Conservation (phyloP, 2,888 invertebrate genomes). For the Spilarctia lutea region DNA sequence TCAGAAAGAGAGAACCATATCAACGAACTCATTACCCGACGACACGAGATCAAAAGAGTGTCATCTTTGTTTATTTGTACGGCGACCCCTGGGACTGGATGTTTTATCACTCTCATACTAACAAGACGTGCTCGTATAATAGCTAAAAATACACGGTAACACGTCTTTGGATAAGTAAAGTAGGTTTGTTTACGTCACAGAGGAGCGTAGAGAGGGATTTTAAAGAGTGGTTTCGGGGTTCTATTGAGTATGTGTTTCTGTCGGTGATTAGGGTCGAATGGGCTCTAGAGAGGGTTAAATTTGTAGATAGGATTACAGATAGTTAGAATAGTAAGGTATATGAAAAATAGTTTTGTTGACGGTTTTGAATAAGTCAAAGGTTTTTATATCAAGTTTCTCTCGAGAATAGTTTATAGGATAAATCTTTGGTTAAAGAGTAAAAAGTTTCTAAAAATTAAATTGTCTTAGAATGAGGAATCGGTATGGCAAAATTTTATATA, state of each 20-base stretch:
- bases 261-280: neutral
- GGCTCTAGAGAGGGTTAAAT: neutral
- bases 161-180: conserved; percentile 34
- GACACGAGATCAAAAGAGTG: conserved; percentile 61
- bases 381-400: neutral
- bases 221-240: neutral
- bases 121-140: conserved; percentile 53
- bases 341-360: neutral
- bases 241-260: neutral
- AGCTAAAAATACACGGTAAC: conserved; percentile 39
- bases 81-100: conserved; percentile 41
- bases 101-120: conserved; percentile 49
- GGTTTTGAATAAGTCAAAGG: neutral
- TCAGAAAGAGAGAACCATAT: conserved; percentile 19
- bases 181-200: conserved; percentile 12
- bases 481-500: no score
- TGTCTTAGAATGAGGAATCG: no score
- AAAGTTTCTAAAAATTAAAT: no score
- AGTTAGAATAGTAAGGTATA: neutral
- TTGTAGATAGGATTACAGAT: neutral
- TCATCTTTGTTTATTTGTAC: conserved; percentile 65
- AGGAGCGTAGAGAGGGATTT: neutral
- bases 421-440: neutral
- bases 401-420: neutral
- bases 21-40: conserved; percentile 63